phyloP scores from a whole-genome alignment of 2,113 vertebrate genomes.

The Etia nguti region DNA sequence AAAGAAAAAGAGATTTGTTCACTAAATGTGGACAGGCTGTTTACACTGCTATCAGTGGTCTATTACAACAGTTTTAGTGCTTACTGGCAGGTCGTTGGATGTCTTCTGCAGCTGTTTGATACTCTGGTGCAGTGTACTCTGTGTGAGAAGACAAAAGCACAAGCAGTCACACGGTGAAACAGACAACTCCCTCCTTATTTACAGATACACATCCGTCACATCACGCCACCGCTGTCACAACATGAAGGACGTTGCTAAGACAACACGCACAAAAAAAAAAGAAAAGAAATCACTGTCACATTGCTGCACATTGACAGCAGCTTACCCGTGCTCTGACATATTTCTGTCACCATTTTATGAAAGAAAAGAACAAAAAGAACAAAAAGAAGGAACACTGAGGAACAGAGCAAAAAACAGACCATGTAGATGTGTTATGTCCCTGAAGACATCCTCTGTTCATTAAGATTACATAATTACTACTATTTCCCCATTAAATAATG shows the following conservation, averaged over 20 bases:
- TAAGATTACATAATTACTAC: neutral
- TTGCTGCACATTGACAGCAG: neutral
- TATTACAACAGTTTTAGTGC: neutral
- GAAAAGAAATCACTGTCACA: neutral
- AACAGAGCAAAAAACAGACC: neutral
- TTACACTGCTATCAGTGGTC: neutral
- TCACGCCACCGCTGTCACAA: neutral
- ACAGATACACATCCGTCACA: neutral
- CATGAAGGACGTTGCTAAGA: neutral
- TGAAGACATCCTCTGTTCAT: neutral
- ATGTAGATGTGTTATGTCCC: neutral
- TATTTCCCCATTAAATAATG: neutral
- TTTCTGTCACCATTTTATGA: constrained; percentile 79
- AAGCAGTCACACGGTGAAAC: neutral
- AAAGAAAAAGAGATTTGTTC: neutral
- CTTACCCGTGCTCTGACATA: constrained; percentile 84
- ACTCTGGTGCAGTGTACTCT: constrained; percentile 80
- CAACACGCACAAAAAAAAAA: neutral
- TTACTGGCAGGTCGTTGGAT: constrained; percentile 78
- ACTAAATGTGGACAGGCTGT: neutral
- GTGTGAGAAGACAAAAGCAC: neutral
- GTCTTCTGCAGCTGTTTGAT: constrained; percentile 76
- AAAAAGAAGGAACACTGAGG: neutral
- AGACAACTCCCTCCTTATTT: neutral
- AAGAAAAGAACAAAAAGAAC: neutral